Evolutionary conservation across 1,140 invertebrate species (phyloP), one percentile per base, ranked within the genome.

Genomic region (Euura saliciscinereae): DNA sequence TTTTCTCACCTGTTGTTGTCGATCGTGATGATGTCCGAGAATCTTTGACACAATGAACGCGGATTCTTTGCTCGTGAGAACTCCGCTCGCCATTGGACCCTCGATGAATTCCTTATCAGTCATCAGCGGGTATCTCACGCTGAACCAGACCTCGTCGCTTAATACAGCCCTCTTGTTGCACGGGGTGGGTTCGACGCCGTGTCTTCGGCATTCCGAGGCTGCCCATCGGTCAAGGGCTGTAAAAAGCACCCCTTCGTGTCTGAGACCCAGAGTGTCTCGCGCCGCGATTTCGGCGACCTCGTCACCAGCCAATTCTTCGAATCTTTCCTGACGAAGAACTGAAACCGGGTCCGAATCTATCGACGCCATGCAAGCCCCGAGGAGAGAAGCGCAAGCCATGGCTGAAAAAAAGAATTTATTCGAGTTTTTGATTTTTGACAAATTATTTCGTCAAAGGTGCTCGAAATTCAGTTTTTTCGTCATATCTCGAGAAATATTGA

Each of bases 41-140:
- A 85, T 84, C 44, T 73, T 82, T 10, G 78, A 67, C 7, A 85
- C 70, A 6, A 86, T 86, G 4, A 75, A 69, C 2, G 83, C 80
- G 0, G 80, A 83, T 42, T 86, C 85, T 42, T 81, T 80, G 69
- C 77, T 84, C 5, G 78, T 75, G 2, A 86, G 71, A 46, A 86
- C 82, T 1, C 84, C 85, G 44, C 82, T 85, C 0, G 77, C 78
- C 86, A 87, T 86, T 2, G 83, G 84, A 2, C 87, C 90, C 0
- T 82, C 77, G 45, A 89, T 80, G 74, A 93, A 91, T 75, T 93
- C 90, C 73, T 89, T 88, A 6, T 89, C 87, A 7, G 84, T 88
- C 88, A 94, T 92, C 3, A 91, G 77, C 66, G 93, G 82, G 76
- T 93, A 94, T 2, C 92, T 86, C 7, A 93, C 91, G 65, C 89